Percentiles rank a stretch among this genome's conserved stretches.
These are phyloP conservation scores for Caenorhabditis panamensis DNA, from an alignment of 2,888 invertebrate genomes.

Conservation along the genomic window DNA sequence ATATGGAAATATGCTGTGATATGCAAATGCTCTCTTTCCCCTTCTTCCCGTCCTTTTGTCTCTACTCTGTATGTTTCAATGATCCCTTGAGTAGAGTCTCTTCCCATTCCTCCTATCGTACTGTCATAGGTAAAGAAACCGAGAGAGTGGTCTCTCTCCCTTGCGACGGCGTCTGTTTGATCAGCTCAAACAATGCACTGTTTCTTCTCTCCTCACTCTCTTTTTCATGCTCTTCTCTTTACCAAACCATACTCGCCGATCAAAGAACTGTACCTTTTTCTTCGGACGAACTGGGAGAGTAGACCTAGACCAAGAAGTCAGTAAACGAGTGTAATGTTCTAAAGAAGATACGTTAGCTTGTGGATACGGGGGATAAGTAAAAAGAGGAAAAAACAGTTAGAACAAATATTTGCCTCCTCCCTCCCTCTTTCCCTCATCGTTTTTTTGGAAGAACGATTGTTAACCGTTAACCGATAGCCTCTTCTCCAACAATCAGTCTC, in stretches of 20 bases:
- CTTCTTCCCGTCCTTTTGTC: neutral
- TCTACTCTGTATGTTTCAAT: slow-evolving; percentile 31
- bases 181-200: slow-evolving; percentile 47
- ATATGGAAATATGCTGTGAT: neutral
- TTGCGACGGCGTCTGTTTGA: slow-evolving; percentile 44
- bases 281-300: neutral
- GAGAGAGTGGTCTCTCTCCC: slow-evolving; percentile 18
- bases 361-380: slow-evolving; percentile 2
- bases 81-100: slow-evolving; percentile 26
- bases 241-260: slow-evolving; percentile 44
- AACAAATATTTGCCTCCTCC: slow-evolving; percentile 28
- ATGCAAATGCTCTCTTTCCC: neutral
- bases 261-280: slow-evolving; percentile 21
- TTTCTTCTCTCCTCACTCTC: slow-evolving; percentile 1
- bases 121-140: slow-evolving; percentile 25
- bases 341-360: no score
- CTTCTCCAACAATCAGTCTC: slow-evolving; percentile 29
- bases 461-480: neutral
- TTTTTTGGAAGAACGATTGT: slow-evolving; percentile 24
- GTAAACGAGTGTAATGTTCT: slow-evolving; percentile 1
- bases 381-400: slow-evolving; percentile 5
- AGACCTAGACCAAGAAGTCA: neutral
- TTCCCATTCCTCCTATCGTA: slow-evolving; percentile 11
- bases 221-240: slow-evolving; percentile 34
- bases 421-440: slow-evolving; percentile 11